phyloP scores from a whole-genome alignment of 2,888 invertebrate species.

The Erpobdella octoculata region DNA sequence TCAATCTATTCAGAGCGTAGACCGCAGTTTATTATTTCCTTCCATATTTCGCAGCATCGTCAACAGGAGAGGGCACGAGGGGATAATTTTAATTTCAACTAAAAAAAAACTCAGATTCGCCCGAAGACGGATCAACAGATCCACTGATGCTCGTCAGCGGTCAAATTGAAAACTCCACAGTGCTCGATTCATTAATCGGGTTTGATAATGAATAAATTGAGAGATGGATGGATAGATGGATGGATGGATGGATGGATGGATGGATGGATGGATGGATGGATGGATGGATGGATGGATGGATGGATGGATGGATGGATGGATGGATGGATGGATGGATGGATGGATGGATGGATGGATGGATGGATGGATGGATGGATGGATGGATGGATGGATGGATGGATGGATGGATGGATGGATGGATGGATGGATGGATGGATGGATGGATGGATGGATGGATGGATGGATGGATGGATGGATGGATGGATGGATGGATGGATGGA shows the following conservation, averaged over 20 bases:
- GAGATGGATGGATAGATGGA: no score
- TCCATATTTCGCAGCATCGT: no score
- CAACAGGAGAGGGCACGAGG: no score
- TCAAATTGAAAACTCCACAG: no score
- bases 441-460: constrained; percentile 17
- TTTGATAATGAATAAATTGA: no score
- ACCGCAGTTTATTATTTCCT: no score
- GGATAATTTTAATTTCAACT: no score
- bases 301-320: constrained; percentile 14
- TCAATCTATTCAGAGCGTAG: no score
- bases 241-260: constrained; percentile 17
- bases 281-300: constrained; percentile 15
- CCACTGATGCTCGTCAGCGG: no score
- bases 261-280: constrained; percentile 15
- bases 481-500: constrained; percentile 12
- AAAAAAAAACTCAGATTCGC: no score
- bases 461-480: constrained; percentile 15
- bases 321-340: constrained; percentile 17
- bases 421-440: constrained; percentile 14
- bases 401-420: constrained; percentile 12
- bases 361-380: constrained; percentile 17
- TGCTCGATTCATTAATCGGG: no score
- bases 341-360: constrained; percentile 15
- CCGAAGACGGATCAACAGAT: no score
- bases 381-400: constrained; percentile 15